Conservation (phyloP, 2,888 invertebrate genomes). For the Sesamia inferens region DNA sequence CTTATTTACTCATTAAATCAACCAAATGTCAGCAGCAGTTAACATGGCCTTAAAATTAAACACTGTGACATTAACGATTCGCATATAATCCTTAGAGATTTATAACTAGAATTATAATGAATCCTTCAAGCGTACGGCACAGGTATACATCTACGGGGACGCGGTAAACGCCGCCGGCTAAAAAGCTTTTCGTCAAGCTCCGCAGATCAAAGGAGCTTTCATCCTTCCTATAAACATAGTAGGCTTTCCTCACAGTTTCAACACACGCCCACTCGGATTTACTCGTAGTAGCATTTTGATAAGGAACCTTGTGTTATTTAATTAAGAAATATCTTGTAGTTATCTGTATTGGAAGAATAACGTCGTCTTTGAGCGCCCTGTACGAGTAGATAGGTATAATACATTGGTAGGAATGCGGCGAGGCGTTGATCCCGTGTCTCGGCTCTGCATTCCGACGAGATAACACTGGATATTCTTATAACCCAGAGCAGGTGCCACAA, state of each 20-base stretch:
- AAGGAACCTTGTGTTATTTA: conserved; percentile 63
- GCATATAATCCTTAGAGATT: conserved; percentile 42
- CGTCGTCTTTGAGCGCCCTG: conserved; percentile 61
- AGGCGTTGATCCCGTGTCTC: conserved; percentile 71
- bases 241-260: conserved; percentile 39
- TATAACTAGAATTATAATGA: conserved; percentile 58
- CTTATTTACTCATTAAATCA: neutral
- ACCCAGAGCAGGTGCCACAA: conserved; percentile 71
- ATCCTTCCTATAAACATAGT: conserved; percentile 63
- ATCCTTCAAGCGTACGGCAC: conserved; percentile 60
- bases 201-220: conserved; percentile 71
- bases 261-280: conserved; percentile 46
- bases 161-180: conserved; percentile 60
- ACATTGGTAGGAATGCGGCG: conserved; percentile 70
- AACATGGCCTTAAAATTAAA: conserved; percentile 17
- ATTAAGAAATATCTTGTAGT: conserved; percentile 65
- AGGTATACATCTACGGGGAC: conserved; percentile 58
- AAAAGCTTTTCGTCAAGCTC: conserved; percentile 70
- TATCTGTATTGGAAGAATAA: conserved; percentile 62
- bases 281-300: conserved; percentile 51
- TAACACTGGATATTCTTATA: conserved; percentile 67
- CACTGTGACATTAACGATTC: conserved; percentile 22
- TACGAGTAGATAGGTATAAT: conserved; percentile 53
- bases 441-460: conserved; percentile 75
- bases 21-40: conserved; percentile 17